These are phyloP conservation scores for Taenioides sp. DNA, from an alignment of 2,797 vertebrate species.

Conservation along the genomic window DNA sequence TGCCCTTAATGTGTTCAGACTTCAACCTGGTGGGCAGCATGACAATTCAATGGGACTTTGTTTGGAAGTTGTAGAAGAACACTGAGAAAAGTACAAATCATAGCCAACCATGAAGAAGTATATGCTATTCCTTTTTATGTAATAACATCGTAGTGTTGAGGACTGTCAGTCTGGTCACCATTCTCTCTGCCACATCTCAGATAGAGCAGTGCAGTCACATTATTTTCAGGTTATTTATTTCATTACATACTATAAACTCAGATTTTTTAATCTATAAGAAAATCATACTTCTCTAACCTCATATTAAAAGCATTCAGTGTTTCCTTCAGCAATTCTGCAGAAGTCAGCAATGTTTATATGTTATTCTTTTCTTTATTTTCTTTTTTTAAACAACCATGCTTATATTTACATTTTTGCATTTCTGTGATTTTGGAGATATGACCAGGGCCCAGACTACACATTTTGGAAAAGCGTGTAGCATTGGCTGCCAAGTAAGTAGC, in stretches of 20 bases:
- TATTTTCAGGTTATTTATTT: background rate
- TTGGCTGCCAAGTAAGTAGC: too few relatives aligned
- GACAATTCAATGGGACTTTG: background rate
- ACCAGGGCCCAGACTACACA: background rate
- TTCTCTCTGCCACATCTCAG: background rate
- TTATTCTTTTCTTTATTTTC: background rate
- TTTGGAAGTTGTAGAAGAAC: background rate
- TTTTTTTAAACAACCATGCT: background rate
- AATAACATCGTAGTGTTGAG: background rate
- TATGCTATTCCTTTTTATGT: background rate
- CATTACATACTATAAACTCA: background rate
- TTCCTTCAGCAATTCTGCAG: background rate
- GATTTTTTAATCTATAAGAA: background rate
- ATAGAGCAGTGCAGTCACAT: too few relatives aligned
- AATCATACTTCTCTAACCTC: background rate
- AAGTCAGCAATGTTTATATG: background rate
- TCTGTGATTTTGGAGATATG: background rate
- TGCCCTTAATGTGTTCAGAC: constrained; percentile 20
- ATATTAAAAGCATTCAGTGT: background rate
- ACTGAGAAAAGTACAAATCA: background rate
- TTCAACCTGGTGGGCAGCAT: background rate
- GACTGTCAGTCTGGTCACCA: background rate
- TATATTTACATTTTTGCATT: background rate
- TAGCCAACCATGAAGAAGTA: background rate
- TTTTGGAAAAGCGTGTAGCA: background rate